phyloP scores from a whole-genome alignment of 2,888 invertebrate species.

The Idaea straminata region DNA sequence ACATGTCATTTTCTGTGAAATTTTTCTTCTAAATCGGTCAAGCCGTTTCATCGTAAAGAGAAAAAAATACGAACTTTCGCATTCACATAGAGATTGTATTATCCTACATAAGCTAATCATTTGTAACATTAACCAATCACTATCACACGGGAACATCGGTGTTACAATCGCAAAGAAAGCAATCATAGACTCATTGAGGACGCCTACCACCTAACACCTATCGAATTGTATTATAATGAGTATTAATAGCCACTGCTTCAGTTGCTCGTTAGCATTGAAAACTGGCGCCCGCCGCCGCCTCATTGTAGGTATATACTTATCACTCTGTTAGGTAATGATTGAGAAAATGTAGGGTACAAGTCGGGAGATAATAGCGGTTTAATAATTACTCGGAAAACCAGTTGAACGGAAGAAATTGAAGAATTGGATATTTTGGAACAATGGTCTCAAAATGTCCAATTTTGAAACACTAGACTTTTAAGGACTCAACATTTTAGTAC shows the following conservation, averaged over 20 bases:
- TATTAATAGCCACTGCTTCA: constrained; percentile 48
- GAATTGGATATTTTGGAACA: too few relatives aligned
- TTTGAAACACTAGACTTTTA: too few relatives aligned
- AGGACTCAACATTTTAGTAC: too few relatives aligned
- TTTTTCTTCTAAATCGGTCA: too few relatives aligned
- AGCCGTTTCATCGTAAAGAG: too few relatives aligned
- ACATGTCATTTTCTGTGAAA: too few relatives aligned
- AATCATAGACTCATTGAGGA: constrained; percentile 41
- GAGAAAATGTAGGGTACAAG: constrained; percentile 13
- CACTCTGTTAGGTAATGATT: constrained; percentile 20
- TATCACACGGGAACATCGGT: constrained; percentile 1
- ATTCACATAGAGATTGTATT: too few relatives aligned
- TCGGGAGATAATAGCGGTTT: constrained; percentile 9
- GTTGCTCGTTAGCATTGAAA: constrained; percentile 22
- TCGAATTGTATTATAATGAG: constrained; percentile 37
- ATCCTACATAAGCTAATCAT: constrained; percentile 6
- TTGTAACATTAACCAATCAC: not conserved
- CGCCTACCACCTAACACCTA: constrained; percentile 25
- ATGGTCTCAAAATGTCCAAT: too few relatives aligned
- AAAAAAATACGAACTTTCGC: too few relatives aligned
- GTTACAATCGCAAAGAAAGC: not conserved
- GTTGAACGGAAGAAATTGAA: too few relatives aligned
- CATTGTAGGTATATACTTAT: constrained; percentile 8
- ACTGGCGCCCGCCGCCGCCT: constrained; percentile 22
- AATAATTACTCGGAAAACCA: not conserved